Conservation (phyloP, 2,113 vertebrate species). For the Gymnarchus niloticus region DNA sequence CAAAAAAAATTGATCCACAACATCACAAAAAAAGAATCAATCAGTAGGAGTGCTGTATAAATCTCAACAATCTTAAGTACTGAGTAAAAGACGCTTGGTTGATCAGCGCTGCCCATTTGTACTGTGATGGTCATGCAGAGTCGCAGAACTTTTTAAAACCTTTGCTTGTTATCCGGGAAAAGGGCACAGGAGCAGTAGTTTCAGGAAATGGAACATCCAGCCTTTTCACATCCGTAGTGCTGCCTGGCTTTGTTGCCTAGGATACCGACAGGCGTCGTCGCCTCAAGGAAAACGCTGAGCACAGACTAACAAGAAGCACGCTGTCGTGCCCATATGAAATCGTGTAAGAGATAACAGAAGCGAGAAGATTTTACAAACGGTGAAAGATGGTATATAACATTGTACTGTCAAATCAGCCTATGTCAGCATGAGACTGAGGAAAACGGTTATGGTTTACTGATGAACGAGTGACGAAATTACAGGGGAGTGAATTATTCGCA, state of each 20-base stretch:
- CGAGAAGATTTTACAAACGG: not conserved
- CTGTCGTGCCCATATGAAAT: not conserved
- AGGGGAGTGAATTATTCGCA: not conserved
- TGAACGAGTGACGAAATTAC: not conserved
- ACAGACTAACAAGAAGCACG: not conserved
- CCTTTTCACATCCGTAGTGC: not conserved
- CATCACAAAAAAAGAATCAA: too few species aligned
- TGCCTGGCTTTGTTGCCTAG: not conserved
- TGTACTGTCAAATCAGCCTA: not conserved
- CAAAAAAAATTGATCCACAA: not conserved
- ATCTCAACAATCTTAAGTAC: not conserved
- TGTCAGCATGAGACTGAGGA: not conserved
- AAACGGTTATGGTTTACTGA: not conserved
- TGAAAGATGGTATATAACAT: not conserved
- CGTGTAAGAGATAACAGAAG: not conserved
- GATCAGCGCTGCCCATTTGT: not conserved
- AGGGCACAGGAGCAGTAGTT: not conserved
- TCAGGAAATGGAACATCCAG: not conserved
- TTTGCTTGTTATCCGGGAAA: not conserved
- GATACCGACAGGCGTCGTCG: not conserved
- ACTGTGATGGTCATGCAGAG: not conserved
- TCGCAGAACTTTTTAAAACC: not conserved
- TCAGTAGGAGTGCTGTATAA: not conserved
- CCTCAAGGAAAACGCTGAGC: not conserved
- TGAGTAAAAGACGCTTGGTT: not conserved